phyloP scores from a whole-genome alignment of 2,888 invertebrate genomes.

The Latheticus oryzae region DNA sequence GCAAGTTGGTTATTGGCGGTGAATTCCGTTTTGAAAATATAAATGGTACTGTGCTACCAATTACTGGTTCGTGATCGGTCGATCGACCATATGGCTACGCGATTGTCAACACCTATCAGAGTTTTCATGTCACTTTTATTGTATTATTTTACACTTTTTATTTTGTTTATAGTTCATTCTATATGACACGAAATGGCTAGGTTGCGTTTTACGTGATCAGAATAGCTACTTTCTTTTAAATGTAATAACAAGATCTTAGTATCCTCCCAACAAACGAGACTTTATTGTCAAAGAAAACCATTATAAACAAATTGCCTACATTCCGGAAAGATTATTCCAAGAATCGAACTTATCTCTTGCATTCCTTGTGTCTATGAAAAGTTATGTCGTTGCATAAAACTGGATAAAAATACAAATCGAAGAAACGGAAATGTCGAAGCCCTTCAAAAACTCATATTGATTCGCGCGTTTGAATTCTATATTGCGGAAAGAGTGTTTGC shows the following conservation, averaged over 20 bases:
- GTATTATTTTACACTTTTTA: conserved; percentile 25
- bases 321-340: too few species aligned
- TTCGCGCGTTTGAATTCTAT: conserved; percentile 13
- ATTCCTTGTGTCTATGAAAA: too few species aligned
- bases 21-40: conserved; percentile 19
- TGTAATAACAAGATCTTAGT: conserved; percentile 11
- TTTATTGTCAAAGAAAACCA: too few species aligned
- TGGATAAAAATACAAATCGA: conserved; percentile 8
- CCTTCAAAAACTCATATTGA: conserved; percentile 21
- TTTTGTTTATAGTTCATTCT: conserved; percentile 17
- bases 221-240: conserved; percentile 9
- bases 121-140: conserved; percentile 11
- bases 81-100: conserved; percentile 29
- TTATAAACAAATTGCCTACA: too few species aligned
- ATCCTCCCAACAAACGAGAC: neutral
- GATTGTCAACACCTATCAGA: conserved; percentile 23
- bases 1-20: conserved; percentile 6
- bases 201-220: conserved; percentile 4
- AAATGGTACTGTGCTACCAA: conserved; percentile 32
- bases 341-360: too few species aligned
- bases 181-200: conserved; percentile 13
- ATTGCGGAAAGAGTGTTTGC: conserved; percentile 29
- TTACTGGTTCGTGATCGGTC: conserved; percentile 35
- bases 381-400: too few species aligned
- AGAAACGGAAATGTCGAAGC: conserved; percentile 6